phyloP scores from a whole-genome alignment of 2,888 invertebrate species.

The Pristionchus arcanus region DNA sequence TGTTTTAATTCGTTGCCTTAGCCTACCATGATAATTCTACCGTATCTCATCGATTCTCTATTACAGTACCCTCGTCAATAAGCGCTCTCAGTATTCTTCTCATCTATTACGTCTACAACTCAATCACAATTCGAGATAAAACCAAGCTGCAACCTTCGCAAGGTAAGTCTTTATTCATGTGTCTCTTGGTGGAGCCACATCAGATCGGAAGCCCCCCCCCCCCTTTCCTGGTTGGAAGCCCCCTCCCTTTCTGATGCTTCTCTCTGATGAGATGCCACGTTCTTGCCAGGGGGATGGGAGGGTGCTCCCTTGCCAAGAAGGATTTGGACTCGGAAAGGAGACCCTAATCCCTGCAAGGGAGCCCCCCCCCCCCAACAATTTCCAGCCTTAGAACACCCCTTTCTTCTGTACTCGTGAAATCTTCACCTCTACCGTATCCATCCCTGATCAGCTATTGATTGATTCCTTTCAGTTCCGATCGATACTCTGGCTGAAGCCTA shows the following conservation, averaged over 20 bases:
- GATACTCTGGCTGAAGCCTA: slow-evolving; percentile 39
- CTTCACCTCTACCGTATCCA: not conserved
- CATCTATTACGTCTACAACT: slow-evolving; percentile 51
- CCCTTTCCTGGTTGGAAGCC: too few relatives aligned
- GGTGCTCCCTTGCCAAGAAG: too few relatives aligned
- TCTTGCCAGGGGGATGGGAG: too few relatives aligned
- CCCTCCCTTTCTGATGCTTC: too few relatives aligned
- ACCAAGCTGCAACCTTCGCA: slow-evolving; percentile 16
- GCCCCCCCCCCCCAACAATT: too few relatives aligned
- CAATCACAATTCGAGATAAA: slow-evolving; percentile 28
- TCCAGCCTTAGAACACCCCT: too few relatives aligned
- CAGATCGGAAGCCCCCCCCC: too few relatives aligned
- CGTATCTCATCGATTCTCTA: not conserved
- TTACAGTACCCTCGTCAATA: slow-evolving; percentile 47
- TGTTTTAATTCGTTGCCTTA: not conserved
- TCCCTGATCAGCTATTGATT: not conserved
- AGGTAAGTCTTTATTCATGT: not conserved
- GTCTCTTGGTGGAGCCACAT: not conserved
- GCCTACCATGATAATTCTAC: not conserved
- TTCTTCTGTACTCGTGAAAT: too few relatives aligned
- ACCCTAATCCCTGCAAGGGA: too few relatives aligned
- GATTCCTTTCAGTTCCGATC: not conserved
- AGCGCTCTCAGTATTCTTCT: slow-evolving; percentile 44
- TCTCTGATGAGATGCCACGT: too few relatives aligned
- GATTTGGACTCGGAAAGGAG: too few relatives aligned